Percentiles rank a stretch among this genome's conserved stretches.
Evolutionary conservation across 2,888 invertebrate genomes (phyloP).

Genomic region (Tricholauxania praeusta): DNA sequence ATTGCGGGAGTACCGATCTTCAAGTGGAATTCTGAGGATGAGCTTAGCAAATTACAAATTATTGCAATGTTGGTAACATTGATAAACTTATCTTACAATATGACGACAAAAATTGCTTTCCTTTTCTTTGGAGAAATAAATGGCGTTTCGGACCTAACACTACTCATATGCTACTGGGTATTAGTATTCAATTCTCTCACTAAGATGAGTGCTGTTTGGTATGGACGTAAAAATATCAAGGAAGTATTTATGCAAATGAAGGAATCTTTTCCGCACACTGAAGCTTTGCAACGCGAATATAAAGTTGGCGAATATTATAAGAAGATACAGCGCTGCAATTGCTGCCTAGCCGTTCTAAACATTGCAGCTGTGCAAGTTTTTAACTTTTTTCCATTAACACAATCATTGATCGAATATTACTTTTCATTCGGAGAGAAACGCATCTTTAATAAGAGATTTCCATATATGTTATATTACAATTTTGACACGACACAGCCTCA

Average conservation of each 20-base stretch:
- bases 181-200: constrained; percentile 34
- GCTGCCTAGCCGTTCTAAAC: constrained; percentile 42
- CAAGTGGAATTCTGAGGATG: constrained; percentile 23
- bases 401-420: constrained; percentile 45
- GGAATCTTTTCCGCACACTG: constrained; percentile 43
- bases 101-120: background rate
- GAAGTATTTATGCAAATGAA: constrained; percentile 39
- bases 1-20: constrained; percentile 35
- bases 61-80: background rate
- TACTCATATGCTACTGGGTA: constrained; percentile 32
- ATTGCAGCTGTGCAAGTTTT: constrained; percentile 46
- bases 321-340: constrained; percentile 38
- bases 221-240: constrained; percentile 35
- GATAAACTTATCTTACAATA: background rate
- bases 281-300: constrained; percentile 29
- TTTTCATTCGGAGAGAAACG: constrained; percentile 18
- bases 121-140: constrained; percentile 12
- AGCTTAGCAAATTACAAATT: background rate
- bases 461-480: constrained; percentile 45
- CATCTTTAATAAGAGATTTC: constrained; percentile 40
- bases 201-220: constrained; percentile 38
- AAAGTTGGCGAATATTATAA: constrained; percentile 41
- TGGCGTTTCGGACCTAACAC: constrained; percentile 32
- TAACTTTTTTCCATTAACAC: constrained; percentile 44
- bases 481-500: constrained; percentile 34